Evolutionary conservation across 2,797 vertebrate genomes (phyloP).

Genomic region (Smutsia temminckii): DNA sequence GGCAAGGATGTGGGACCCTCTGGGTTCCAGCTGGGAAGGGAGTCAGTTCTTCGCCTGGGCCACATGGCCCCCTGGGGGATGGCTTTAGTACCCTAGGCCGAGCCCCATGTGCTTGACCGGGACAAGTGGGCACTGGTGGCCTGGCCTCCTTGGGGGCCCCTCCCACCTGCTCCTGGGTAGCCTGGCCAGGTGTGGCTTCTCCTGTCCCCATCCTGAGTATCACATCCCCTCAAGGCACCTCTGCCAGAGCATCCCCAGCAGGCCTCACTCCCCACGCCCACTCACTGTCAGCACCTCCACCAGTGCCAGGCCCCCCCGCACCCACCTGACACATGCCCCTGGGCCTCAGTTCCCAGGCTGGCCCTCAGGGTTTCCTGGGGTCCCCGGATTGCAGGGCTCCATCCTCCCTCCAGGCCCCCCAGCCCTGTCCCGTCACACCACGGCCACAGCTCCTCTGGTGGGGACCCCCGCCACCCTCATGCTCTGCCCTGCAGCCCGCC

Average conservation of each 20-base stretch:
- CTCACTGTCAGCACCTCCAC: neutral
- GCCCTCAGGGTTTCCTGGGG: neutral
- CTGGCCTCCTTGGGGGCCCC: neutral
- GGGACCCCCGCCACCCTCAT: rapidly evolving
- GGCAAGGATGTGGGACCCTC: no score
- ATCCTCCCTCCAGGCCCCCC: neutral
- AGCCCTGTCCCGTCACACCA: neutral
- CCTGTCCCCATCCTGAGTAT: no score
- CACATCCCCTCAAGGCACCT: neutral
- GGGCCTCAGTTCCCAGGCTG: neutral
- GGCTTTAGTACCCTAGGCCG: neutral
- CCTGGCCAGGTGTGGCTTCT: no score
- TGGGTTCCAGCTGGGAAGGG: neutral
- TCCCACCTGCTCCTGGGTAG: neutral
- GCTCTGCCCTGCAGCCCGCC: neutral
- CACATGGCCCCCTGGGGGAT: rapidly evolving
- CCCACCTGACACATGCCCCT: neutral
- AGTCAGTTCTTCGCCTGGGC: rapidly evolving
- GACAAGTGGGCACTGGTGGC: neutral
- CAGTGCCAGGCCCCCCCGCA: neutral
- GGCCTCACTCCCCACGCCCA: neutral
- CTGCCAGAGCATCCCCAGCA: neutral
- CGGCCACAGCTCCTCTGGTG: neutral
- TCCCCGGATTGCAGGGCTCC: neutral
- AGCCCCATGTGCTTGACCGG: neutral